phyloP scores from a whole-genome alignment of 2,797 vertebrate species.

The Myotis vivesi region DNA sequence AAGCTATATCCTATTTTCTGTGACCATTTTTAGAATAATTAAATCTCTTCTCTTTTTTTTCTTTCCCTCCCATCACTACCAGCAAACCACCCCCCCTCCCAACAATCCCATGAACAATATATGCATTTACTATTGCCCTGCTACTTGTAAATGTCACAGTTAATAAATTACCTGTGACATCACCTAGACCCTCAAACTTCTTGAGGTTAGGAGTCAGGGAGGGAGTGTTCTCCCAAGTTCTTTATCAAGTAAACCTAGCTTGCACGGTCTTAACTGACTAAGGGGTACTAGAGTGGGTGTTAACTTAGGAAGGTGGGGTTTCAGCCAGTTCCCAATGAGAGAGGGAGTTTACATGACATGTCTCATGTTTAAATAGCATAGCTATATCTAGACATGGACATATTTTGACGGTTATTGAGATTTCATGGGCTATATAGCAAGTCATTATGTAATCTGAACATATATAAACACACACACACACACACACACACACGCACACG shows the following conservation, averaged over 20 bases:
- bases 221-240: not conserved
- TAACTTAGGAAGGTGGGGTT: not conserved
- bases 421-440: not conserved
- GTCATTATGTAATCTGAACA: not conserved
- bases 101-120: not conserved
- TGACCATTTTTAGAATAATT: not conserved
- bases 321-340: not conserved
- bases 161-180: conserved; percentile 7
- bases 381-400: not conserved
- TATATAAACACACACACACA: not conserved
- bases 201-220: not conserved
- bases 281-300: not conserved
- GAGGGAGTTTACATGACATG: not conserved
- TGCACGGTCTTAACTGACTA: not conserved
- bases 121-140: not conserved
- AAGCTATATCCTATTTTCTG: not conserved
- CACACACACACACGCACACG: not conserved
- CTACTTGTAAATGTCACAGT: not conserved
- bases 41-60: not conserved
- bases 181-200: not conserved
- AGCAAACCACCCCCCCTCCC: not conserved
- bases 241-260: not conserved
- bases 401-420: conserved; percentile 2
- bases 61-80: not conserved
- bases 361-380: not conserved